Base-by-base conservation (phyloP, 2,113 vertebrate species). In the Rallus limicola region DNA sequence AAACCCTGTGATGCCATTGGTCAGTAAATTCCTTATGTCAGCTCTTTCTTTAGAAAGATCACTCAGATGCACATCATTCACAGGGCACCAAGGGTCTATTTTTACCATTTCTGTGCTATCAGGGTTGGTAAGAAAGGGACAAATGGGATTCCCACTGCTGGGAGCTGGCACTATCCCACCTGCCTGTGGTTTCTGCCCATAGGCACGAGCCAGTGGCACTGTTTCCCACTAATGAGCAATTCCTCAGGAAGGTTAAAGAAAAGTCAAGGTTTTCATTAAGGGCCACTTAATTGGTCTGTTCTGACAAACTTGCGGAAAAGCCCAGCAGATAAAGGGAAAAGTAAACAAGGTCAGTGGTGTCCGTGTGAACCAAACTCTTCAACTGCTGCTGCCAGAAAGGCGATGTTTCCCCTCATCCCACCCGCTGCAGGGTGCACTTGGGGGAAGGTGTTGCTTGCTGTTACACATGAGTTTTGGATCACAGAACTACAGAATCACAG, bases 221-320 rank as follows among this genome's bases (percentile, higher is more conserved):
- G 1, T 46, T 93, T 90, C 89, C 79, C 82, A 31, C 86, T 95
- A 92, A 96, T 11, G 74, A 96, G 92, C 59, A 90, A 71, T 90
- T 96, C 90, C 86, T 69, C 78, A 50, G 77, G 76, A 95, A 93
- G 95, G 93, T 94, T 91, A 96, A 88, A 94, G 82, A 92, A 80
- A 88, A 96, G 95, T 96, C 96, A 97, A 96, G 67, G 93, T 69
- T 94, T 96, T 94, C 84, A 91, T 90, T 91, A 84, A 91, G 84
- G 68, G 40, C 68, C 46, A 29, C 44, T 92, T 94, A 81, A 92
- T 74, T 88, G 62, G 76, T 31, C 84, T 78, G 0, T 77, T 90
- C 93, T 85, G 69, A 91, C 48, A 89, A 92, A 93, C 88, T 91
- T 96, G 71, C 1, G 5, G 88, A 70, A 92, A 95, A 75, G 69